These are phyloP conservation scores for Ornithorhynchus anatinus DNA, from an alignment of 2,113 vertebrate species.

Conservation along the genomic window DNA sequence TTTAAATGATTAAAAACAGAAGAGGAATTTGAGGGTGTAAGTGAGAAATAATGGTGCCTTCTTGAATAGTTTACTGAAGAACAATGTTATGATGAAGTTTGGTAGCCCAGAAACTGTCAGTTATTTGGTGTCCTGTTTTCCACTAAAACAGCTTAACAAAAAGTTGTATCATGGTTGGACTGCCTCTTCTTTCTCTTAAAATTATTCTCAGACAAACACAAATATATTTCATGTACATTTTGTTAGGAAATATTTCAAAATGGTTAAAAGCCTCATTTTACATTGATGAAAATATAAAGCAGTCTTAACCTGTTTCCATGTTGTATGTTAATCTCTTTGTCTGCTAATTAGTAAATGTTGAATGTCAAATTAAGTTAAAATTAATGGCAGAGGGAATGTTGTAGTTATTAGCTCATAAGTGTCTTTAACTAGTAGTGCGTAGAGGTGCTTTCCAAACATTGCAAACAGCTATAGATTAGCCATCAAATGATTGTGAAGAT, in stretches of 20 bases:
- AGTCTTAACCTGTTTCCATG: constrained; percentile 38
- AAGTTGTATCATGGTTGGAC: no score
- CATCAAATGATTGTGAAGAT: constrained; percentile 90
- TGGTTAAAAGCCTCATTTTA: constrained; percentile 8
- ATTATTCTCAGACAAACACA: no score
- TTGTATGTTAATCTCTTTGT: constrained; percentile 57
- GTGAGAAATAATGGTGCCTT: no score
- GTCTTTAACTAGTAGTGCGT: constrained; percentile 72
- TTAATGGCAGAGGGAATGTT: constrained; percentile 74
- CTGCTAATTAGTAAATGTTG: constrained; percentile 79
- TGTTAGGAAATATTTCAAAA: not conserved
- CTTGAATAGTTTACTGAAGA: no score
- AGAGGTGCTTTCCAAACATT: constrained; percentile 77
- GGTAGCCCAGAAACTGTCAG: not conserved
- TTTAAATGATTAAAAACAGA: constrained; percentile 24
- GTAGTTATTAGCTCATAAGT: constrained; percentile 72
- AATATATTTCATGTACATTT: no score
- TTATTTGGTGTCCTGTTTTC: no score
- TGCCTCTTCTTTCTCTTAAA: no score
- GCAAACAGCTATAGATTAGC: constrained; percentile 92
- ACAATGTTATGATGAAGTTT: constrained; percentile 12
- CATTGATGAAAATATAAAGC: constrained; percentile 38
- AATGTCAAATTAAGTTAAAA: constrained; percentile 83
- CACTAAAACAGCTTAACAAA: no score
- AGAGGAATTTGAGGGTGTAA: no score